A percentile compares a stretch with the other conserved stretches of the same genome.
Conservation (phyloP, 2,888 invertebrate species). For the Napeogenes inachia region DNA sequence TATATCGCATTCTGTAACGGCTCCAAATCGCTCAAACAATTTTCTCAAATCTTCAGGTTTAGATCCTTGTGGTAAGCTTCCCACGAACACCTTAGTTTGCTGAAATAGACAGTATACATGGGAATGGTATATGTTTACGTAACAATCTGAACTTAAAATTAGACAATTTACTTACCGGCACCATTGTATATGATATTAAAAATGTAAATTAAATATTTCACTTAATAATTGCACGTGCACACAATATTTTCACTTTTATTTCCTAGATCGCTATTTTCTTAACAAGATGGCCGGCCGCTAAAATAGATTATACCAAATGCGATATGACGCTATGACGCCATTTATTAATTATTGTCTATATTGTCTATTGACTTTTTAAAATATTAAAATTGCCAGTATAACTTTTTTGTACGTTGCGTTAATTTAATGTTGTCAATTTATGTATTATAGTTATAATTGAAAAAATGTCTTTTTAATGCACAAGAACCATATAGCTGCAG, state of each 20-base stretch:
- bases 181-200: slow-evolving; percentile 45
- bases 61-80: slow-evolving; percentile 91
- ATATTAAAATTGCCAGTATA: too few relatives aligned
- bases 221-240: slow-evolving; percentile 13
- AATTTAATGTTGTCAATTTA: too few relatives aligned
- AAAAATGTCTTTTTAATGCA: too few relatives aligned
- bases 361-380: not conserved
- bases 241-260: slow-evolving; percentile 9
- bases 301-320: slow-evolving; percentile 13
- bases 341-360: slow-evolving; percentile 3
- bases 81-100: slow-evolving; percentile 94
- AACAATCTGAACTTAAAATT: slow-evolving; percentile 19
- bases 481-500: too few relatives aligned
- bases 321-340: slow-evolving; percentile 25
- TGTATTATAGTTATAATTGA: too few relatives aligned
- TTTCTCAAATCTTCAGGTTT: slow-evolving; percentile 88
- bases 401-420: too few relatives aligned
- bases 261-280: slow-evolving; percentile 16
- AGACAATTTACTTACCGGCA: slow-evolving; percentile 59
- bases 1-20: slow-evolving; percentile 95
- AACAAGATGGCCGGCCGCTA: slow-evolving; percentile 29
- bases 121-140: slow-evolving; percentile 27
- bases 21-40: slow-evolving; percentile 90
- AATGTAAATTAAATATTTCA: slow-evolving; percentile 11
- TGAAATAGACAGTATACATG: slow-evolving; percentile 43